These are phyloP conservation scores for Apodemia mormo DNA, from an alignment of 2,888 invertebrate genomes.

Conservation along the genomic window DNA sequence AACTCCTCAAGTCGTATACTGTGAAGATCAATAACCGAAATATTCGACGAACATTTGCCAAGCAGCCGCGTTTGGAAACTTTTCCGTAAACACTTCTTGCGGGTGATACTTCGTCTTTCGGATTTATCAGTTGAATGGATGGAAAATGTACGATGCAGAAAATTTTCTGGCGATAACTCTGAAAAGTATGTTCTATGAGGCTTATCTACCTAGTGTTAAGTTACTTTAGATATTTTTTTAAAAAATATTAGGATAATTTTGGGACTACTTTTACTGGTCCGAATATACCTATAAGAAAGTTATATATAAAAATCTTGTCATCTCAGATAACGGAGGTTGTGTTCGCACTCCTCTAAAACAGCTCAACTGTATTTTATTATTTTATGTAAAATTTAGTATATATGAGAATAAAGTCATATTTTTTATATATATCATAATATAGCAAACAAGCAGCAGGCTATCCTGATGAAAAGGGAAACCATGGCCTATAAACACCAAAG, in stretches of 20 bases:
- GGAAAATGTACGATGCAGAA: slow-evolving; percentile 19
- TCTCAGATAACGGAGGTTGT: too few species aligned
- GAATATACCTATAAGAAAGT: too few species aligned
- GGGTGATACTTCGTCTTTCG: slow-evolving; percentile 20
- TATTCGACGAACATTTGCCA: slow-evolving; percentile 1
- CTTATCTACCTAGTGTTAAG: not conserved
- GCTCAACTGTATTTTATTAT: too few species aligned
- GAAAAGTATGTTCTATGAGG: not conserved
- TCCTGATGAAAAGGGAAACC: too few species aligned
- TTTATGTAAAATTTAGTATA: too few species aligned
- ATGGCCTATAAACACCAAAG: too few species aligned
- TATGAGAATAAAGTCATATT: too few species aligned
- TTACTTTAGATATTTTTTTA: not conserved
- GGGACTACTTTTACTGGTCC: too few species aligned
- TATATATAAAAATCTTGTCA: too few species aligned
- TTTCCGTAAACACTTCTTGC: slow-evolving; percentile 20
- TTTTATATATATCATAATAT: too few species aligned
- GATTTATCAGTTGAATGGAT: slow-evolving; percentile 22
- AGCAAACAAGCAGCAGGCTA: too few species aligned
- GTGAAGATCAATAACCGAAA: not conserved
- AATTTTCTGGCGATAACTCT: not conserved
- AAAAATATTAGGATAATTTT: not conserved
- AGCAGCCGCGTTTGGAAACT: slow-evolving; percentile 18
- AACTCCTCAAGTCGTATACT: not conserved
- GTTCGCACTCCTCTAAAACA: too few species aligned